Percentiles rank a stretch among this genome's conserved stretches.
phyloP scores from a whole-genome alignment of 2,888 invertebrate genomes.

The Lomographa bimaculata region DNA sequence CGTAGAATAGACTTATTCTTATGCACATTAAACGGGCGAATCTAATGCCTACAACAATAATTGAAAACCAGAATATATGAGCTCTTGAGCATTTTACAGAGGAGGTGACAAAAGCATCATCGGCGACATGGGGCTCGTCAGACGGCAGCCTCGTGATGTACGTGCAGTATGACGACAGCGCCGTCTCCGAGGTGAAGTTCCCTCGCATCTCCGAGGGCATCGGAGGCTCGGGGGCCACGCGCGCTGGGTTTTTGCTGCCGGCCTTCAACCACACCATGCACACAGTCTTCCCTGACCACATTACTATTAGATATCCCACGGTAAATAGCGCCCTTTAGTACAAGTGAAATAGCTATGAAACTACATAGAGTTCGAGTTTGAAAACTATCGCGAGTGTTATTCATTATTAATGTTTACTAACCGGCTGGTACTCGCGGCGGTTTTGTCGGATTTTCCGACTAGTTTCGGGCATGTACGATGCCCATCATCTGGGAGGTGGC shows the following conservation, averaged over 20 bases:
- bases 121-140: slow-evolving; percentile 94
- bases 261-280: slow-evolving; percentile 73
- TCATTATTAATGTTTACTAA: no score
- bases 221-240: slow-evolving; percentile 84
- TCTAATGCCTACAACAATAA: no score
- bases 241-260: slow-evolving; percentile 74
- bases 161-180: slow-evolving; percentile 93
- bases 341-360: no score
- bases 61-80: background rate
- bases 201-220: slow-evolving; percentile 91
- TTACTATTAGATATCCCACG: slow-evolving; percentile 93
- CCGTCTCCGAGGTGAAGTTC: slow-evolving; percentile 89
- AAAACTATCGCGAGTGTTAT: no score
- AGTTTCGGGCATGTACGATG: no score
- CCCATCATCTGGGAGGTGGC: no score
- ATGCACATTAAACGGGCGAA: no score
- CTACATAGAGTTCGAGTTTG: no score
- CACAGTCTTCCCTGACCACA: slow-evolving; percentile 90
- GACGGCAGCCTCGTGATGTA: slow-evolving; percentile 93
- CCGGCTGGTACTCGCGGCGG: no score
- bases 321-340: no score
- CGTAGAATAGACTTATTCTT: no score
- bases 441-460: no score
- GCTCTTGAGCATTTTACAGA: slow-evolving; percentile 80
- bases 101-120: slow-evolving; percentile 91